These are phyloP conservation scores for Caenorhabditis virilis DNA, from an alignment of 2,888 invertebrate species.

Conservation along the genomic window DNA sequence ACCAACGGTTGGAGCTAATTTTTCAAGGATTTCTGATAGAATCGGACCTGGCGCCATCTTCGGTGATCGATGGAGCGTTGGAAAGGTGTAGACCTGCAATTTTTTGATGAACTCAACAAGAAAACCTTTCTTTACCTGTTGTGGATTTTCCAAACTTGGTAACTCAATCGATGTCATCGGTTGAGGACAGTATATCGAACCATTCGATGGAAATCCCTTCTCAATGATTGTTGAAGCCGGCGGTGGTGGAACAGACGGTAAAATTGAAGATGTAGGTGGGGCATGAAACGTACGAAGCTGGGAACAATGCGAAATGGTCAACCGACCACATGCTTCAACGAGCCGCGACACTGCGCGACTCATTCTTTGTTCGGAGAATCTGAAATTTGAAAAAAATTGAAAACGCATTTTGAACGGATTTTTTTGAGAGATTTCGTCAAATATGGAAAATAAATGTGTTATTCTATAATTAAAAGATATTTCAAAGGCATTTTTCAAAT, in stretches of 20 bases:
- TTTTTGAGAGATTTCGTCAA: background rate
- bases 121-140: slow-evolving; percentile 13
- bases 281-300: slow-evolving; percentile 6
- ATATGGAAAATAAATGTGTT: background rate
- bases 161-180: slow-evolving; percentile 20
- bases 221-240: slow-evolving; percentile 12
- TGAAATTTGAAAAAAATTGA: too few species aligned
- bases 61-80: slow-evolving; percentile 45
- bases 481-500: too few species aligned
- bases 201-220: slow-evolving; percentile 19
- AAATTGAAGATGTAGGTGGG: slow-evolving; percentile 30
- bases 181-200: slow-evolving; percentile 22
- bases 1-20: slow-evolving; percentile 40
- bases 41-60: slow-evolving; percentile 43
- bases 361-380: slow-evolving; percentile 23
- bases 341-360: slow-evolving; percentile 40
- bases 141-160: slow-evolving; percentile 36
- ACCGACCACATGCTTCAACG: slow-evolving; percentile 29
- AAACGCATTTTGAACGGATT: background rate
- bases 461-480: too few species aligned
- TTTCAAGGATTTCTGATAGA: slow-evolving; percentile 44
- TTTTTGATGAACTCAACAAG: background rate
- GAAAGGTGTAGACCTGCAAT: slow-evolving; percentile 52
- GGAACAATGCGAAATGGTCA: slow-evolving; percentile 26
- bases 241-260: slow-evolving; percentile 13